Base-by-base conservation (phyloP, 2,888 invertebrate genomes). In the Sclerodermus sp. region DNA sequence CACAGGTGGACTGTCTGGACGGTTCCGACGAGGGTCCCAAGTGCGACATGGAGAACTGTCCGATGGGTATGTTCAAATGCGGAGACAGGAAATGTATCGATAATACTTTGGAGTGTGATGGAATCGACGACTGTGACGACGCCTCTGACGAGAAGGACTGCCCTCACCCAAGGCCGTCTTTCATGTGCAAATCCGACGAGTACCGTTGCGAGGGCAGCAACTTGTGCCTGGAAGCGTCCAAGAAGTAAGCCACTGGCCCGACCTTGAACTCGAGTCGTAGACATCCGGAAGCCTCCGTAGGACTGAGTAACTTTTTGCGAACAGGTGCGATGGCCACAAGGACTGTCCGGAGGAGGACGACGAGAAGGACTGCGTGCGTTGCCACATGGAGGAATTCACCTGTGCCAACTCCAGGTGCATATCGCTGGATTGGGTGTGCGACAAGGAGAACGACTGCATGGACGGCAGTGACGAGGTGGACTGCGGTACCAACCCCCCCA, bases 331-430 rank as follows among this genome's bases (percentile, higher is more conserved):
- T 68, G 82, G 83, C 12, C 83, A 81, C 4, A 68, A 81, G 0
- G 90, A 91, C 51, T 91, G 91, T 66, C 87, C 88, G 0, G 82
- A 84, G 0, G 84, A 84, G 1, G 89, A 90, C 51, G 91, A 92
- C 60, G 91, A 91, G 68, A 71, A 75, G 1, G 80, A 79, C 18
- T 89, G 88, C 61, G 78, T 71, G 0, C 73, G 69, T 2, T 87
- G 87, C 61, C 66, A 70, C 0, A 49, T 45, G 18, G 49, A 65
- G 0, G 73, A 82, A 65, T 87, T 85, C 66, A 70, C 79, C 56
- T 86, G 88, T 74, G 64, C 73, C 16, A 82, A 87, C 78, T 79
- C 81, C 44, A 81, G 79, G 40, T 85, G 92, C 61, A 82, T 92
- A 31, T 79, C 83, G 0, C 63, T 66, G 1, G 66, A 76, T 8